phyloP scores from a whole-genome alignment of 2,888 invertebrate genomes.

The Synergus gifuensis region DNA sequence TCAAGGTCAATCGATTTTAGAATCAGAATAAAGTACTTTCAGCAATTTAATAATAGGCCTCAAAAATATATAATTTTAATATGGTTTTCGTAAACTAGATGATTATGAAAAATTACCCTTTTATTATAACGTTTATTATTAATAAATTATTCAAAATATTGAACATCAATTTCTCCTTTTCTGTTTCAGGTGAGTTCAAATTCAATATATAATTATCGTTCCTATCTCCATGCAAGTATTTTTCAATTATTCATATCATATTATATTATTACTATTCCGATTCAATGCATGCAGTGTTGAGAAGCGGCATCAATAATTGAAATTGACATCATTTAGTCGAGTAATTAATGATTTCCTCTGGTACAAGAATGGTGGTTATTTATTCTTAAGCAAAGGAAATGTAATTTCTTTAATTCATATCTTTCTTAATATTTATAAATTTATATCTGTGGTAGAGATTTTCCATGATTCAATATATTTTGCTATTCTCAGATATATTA shows the following conservation, averaged over 20 bases:
- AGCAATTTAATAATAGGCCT: not conserved
- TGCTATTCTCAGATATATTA: not conserved
- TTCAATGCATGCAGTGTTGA: not conserved
- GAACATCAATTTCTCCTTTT: not conserved
- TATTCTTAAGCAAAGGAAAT: not conserved
- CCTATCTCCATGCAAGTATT: not conserved
- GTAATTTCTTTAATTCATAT: not conserved
- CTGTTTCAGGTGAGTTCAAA: constrained; percentile 14
- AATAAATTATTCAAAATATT: not conserved
- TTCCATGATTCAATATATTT: not conserved
- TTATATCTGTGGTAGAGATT: not conserved
- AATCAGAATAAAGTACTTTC: not conserved
- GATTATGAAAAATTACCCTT: too few relatives aligned
- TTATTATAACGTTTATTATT: too few relatives aligned
- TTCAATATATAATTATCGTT: not conserved
- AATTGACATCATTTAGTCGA: not conserved
- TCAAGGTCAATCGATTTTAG: not conserved
- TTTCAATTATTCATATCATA: not conserved
- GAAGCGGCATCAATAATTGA: not conserved
- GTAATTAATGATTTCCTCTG: not conserved
- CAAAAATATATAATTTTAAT: not conserved
- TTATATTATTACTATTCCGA: not conserved
- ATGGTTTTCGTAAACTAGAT: not conserved
- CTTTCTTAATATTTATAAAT: not conserved
- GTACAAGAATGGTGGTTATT: not conserved